Evolutionary conservation across 2,113 vertebrate species (phyloP).

Genomic region (Podocnemis expansa): DNA sequence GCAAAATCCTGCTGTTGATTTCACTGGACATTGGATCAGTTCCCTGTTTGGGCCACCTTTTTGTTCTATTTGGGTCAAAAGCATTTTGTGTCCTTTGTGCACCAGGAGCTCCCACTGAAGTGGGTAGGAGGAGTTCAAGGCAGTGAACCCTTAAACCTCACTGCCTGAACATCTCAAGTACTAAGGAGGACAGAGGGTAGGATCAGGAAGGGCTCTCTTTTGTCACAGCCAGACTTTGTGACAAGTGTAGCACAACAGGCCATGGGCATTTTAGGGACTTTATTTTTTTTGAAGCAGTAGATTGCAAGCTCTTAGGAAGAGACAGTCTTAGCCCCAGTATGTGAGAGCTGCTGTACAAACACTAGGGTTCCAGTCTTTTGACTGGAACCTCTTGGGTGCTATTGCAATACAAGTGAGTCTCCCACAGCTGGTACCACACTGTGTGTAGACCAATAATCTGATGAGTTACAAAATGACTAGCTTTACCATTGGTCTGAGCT

Average conservation of each 20-base stretch:
- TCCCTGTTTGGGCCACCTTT: conserved; percentile 1
- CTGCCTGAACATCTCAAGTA: background rate
- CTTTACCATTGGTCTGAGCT: background rate
- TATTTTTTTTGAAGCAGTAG: background rate
- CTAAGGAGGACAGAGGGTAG: background rate
- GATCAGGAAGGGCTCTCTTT: background rate
- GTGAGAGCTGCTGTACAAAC: background rate
- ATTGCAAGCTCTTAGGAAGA: background rate
- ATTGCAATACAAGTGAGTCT: background rate
- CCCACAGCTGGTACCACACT: background rate
- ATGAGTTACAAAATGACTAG: background rate
- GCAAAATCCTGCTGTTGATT: background rate
- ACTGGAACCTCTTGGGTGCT: background rate
- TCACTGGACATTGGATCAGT: background rate
- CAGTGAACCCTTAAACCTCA: background rate
- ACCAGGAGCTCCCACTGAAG: background rate
- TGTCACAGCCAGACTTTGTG: background rate
- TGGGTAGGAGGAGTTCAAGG: background rate
- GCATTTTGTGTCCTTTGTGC: background rate
- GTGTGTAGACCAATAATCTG: fast-evolving
- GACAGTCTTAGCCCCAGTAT: background rate
- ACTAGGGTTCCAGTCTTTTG: background rate
- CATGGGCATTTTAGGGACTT: background rate
- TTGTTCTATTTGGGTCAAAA: background rate
- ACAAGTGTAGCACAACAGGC: background rate